Evolutionary conservation across 2,888 invertebrate species (phyloP).

Genomic region (Thymelicus acteon): DNA sequence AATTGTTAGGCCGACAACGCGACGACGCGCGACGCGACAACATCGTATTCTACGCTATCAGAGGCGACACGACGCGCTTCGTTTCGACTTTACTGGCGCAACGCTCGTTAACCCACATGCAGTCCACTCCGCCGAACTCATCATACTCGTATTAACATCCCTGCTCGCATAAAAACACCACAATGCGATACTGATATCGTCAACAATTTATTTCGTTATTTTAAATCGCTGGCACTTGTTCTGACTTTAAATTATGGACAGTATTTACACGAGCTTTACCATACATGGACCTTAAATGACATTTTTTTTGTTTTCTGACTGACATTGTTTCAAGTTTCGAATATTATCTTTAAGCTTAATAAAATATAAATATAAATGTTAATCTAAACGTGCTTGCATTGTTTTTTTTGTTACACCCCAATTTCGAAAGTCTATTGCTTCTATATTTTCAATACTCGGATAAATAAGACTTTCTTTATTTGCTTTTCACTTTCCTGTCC

Average conservation of each 20-base stretch:
- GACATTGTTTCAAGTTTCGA: not conserved
- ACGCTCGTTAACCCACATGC: constrained; percentile 80
- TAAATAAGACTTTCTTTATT: too few relatives aligned
- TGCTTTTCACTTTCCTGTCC: too few relatives aligned
- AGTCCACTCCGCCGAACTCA: constrained; percentile 50
- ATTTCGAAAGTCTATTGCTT: too few relatives aligned
- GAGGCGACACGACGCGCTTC: constrained; percentile 43
- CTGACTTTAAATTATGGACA: not conserved
- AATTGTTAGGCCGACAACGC: constrained; percentile 43
- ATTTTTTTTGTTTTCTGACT: not conserved
- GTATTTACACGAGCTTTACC: not conserved
- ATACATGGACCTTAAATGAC: not conserved
- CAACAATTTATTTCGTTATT: constrained; percentile 12
- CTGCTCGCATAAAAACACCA: constrained; percentile 38
- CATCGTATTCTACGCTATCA: constrained; percentile 19
- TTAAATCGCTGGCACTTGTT: not conserved
- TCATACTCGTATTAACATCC: constrained; percentile 54
- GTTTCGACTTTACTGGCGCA: constrained; percentile 54
- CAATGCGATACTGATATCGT: constrained; percentile 23
- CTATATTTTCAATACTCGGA: too few relatives aligned
- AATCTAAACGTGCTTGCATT: too few relatives aligned
- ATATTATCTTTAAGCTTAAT: not conserved
- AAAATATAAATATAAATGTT: not conserved
- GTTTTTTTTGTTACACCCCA: too few relatives aligned
- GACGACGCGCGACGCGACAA: constrained; percentile 46